phyloP scores from a whole-genome alignment of 2,113 vertebrate genomes.

The Zingel zingel region DNA sequence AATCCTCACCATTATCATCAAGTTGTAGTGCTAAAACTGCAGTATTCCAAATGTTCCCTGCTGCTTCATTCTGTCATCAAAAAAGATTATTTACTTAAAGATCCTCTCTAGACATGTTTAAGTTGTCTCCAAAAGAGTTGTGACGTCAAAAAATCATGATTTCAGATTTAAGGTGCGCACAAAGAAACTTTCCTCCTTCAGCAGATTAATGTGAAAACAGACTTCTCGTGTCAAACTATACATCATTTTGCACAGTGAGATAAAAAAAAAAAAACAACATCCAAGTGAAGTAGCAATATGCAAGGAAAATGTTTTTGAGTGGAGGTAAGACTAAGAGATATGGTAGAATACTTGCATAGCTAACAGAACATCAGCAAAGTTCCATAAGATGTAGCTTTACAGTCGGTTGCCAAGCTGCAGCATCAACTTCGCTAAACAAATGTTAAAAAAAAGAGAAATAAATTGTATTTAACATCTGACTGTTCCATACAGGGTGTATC shows the following conservation, averaged over 20 bases:
- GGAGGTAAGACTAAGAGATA: too few species aligned
- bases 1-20: background rate
- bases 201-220: background rate
- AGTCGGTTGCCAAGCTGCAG: background rate
- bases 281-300: background rate
- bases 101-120: background rate
- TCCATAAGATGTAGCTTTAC: background rate
- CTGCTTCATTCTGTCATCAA: slow-evolving; percentile 10
- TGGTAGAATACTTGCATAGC: background rate
- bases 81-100: background rate
- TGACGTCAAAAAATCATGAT: background rate
- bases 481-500: background rate
- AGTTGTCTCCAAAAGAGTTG: background rate
- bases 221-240: background rate
- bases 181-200: slow-evolving; percentile 1
- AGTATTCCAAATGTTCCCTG: background rate
- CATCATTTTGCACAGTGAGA: background rate
- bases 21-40: background rate
- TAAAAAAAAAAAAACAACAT: background rate
- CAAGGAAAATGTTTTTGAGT: background rate
- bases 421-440: background rate
- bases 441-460: background rate
- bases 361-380: slow-evolving; percentile 1
- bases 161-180: background rate
- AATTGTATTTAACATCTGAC: background rate